These are phyloP conservation scores for Lophura nycthemera DNA, from an alignment of 2,113 vertebrate species.

Conservation along the genomic window DNA sequence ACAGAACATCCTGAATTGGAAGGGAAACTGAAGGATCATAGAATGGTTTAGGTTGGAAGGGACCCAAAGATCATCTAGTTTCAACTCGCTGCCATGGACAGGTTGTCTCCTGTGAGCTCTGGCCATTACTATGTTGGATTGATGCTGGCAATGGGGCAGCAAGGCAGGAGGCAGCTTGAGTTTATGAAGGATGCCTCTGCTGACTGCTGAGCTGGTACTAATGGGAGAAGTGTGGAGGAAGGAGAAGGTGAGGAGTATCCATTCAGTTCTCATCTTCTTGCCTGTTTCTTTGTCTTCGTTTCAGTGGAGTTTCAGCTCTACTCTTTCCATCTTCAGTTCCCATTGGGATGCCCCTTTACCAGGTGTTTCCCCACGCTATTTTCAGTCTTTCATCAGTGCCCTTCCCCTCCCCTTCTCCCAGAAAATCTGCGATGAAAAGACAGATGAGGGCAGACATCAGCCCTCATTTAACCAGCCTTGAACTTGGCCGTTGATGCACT, in stretches of 20 bases:
- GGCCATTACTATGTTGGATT: not conserved
- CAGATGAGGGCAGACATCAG: rapidly evolving
- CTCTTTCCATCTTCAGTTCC: not conserved
- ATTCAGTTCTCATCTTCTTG: not conserved
- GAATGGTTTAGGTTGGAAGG: too few relatives aligned
- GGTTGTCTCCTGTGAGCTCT: not conserved
- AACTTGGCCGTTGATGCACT: not conserved
- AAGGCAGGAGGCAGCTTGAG: not conserved
- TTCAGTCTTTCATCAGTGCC: not conserved
- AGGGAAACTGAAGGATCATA: not conserved
- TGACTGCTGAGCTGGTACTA: not conserved
- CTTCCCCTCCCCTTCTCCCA: not conserved
- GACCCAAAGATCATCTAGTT: not conserved
- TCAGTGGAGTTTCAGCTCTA: not conserved
- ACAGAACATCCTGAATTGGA: not conserved
- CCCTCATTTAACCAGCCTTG: not conserved
- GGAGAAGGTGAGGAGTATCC: not conserved
- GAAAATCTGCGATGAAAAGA: not conserved
- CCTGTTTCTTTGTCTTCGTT: not conserved
- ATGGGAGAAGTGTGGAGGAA: not conserved
- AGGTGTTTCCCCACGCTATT: not conserved
- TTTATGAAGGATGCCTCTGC: not conserved
- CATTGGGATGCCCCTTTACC: not conserved
- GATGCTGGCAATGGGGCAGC: not conserved
- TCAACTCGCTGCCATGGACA: not conserved